Base-by-base conservation (phyloP, 2,888 invertebrate species). In the Eugnorisma glareosa region DNA sequence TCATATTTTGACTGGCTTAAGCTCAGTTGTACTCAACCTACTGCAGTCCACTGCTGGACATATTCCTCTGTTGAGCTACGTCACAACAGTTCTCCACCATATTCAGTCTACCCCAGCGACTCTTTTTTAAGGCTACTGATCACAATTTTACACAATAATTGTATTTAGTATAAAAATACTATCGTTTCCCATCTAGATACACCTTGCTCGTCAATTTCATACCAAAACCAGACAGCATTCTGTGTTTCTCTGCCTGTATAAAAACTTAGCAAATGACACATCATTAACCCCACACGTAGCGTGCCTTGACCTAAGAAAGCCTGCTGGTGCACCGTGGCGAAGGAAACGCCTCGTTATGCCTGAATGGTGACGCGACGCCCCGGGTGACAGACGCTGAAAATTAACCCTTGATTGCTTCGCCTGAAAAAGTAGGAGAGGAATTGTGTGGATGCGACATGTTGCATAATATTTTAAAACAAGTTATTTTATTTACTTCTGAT, bases 391-490 rank as follows among this genome's bases (percentile, higher is more conserved):
- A 87, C 86, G 84, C 89, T 91, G 89, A 87, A 92, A 93, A 94
- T 94, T 94, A 94, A 94, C 93, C 91, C 93, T 92, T 92, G 92
- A 94, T 94, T 93, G 92, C 91, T 90, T 86, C 79, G 79, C 71
- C 74, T 81, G 87, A 83, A 88, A 93, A 92, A 93, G 73, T 75
- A 73, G 61, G 24, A 77, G 67, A 81, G 82, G 89, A 84, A 61
- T 89, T 71, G 48, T 79, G 73, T 87, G 90, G 94, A 93, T 86
- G 81, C 7, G 88, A 75, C 73, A n/a, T 40, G 45, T 15, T 59
- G 45, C 11, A 21, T n/a, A 45, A 21, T n/a, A 45, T 59, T 79
- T 8, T 57, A 28, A 15, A 7, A 7, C 15, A 28, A n/a, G 0
- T 3, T 45, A 28, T 31, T 18, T 10, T 31, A 57, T 1, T 10